Conservation (phyloP, 2,113 vertebrate species). For the Bufo bufo region DNA sequence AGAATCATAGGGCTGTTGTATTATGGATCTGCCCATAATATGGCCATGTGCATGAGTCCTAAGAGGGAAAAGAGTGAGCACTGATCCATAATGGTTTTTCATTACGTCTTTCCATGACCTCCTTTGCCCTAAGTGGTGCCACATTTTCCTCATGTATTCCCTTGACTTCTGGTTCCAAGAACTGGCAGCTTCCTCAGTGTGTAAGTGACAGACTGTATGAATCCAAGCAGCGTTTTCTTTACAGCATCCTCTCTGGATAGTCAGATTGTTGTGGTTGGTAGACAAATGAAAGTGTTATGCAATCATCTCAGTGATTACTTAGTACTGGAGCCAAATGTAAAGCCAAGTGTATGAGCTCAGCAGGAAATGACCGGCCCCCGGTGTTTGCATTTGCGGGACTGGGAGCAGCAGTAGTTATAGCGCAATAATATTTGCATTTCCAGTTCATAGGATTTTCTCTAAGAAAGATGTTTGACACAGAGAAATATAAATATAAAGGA, state of each 20-base stretch:
- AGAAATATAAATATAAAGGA: not conserved
- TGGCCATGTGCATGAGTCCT: not conserved
- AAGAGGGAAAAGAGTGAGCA: not conserved
- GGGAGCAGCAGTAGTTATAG: conserved; percentile 23
- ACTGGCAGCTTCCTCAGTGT: not conserved
- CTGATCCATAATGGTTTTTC: not conserved
- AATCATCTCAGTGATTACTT: conserved; percentile 21
- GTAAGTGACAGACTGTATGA: not conserved
- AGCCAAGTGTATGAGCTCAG: conserved; percentile 36
- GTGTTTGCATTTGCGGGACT: conserved; percentile 24
- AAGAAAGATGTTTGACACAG: not conserved
- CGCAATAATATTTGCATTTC: conserved; percentile 39
- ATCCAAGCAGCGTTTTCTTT: not conserved
- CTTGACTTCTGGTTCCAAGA: not conserved
- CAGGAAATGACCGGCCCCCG: conserved; percentile 31
- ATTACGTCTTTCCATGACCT: not conserved
- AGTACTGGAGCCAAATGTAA: conserved; percentile 12
- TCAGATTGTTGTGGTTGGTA: conserved; percentile 33
- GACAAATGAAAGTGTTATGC: conserved; percentile 27
- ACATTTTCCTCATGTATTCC: not conserved
- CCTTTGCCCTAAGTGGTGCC: not conserved
- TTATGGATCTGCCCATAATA: too few species aligned
- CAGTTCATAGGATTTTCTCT: conserved; percentile 4
- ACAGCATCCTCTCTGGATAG: not conserved
- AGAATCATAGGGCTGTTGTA: too few species aligned